These are phyloP conservation scores for Trichonephila inaurata DNA, from an alignment of 1,140 invertebrate genomes.

Conservation along the genomic window DNA sequence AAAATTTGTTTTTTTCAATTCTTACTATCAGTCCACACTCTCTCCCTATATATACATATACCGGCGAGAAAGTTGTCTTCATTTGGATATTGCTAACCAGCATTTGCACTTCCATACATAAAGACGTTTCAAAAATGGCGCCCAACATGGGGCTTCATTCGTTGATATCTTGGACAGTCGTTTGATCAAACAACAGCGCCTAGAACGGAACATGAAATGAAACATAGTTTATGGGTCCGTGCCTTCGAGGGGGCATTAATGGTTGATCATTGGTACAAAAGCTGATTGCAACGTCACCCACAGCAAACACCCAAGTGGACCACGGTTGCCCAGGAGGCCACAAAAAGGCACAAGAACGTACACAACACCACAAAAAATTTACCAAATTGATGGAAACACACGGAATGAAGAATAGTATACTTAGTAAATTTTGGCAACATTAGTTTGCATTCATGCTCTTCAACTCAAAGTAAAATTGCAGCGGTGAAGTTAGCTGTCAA, in stretches of 20 bases:
- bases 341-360: conserved; percentile 47
- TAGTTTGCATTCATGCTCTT: no score
- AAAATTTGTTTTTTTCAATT: no score
- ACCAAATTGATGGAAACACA: neutral
- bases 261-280: conserved; percentile 23
- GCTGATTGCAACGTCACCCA: conserved; percentile 8
- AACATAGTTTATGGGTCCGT: conserved; percentile 79
- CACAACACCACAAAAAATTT: neutral
- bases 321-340: conserved; percentile 50
- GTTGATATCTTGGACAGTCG: conserved; percentile 85
- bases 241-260: conserved; percentile 56
- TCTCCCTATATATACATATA: no score
- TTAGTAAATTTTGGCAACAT: no score
- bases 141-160: conserved; percentile 81
- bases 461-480: no score
- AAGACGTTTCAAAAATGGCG: conserved; percentile 75
- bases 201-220: conserved; percentile 88
- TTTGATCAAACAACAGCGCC: conserved; percentile 85
- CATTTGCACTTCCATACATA: no score
- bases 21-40: no score
- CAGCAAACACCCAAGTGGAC: neutral
- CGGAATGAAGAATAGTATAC: neutral
- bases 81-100: no score
- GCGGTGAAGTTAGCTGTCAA: no score
- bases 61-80: no score